Conservation (phyloP, 2,113 vertebrate species). For the Chionis minor region DNA sequence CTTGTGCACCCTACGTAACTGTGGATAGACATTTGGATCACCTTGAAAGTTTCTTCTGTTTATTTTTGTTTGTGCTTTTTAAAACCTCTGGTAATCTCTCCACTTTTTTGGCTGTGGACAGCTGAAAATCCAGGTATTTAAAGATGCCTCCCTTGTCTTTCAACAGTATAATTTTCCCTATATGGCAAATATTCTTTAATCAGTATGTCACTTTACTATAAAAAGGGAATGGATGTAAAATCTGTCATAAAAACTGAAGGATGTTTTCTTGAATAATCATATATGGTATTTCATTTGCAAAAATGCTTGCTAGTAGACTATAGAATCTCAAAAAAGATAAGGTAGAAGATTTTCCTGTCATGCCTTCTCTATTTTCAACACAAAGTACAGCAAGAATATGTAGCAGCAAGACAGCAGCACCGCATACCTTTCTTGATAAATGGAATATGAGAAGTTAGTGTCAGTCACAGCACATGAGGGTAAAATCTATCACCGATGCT, state of each 20-base stretch:
- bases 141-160: background rate
- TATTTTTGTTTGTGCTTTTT: background rate
- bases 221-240: background rate
- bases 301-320: background rate
- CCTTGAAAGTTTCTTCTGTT: fast-evolving
- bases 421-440: background rate
- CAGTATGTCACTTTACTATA: background rate
- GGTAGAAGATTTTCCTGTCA: background rate
- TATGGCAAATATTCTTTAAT: background rate
- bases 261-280: background rate
- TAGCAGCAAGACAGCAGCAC: background rate
- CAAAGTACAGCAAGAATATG: background rate
- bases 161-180: background rate
- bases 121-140: background rate
- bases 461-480: background rate
- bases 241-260: background rate
- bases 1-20: background rate
- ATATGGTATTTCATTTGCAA: background rate
- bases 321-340: background rate
- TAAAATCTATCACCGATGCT: background rate
- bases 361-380: background rate
- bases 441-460: background rate
- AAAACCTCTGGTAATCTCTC: background rate
- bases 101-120: background rate
- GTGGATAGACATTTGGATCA: background rate